These are phyloP conservation scores for Erythrolamprus reginae DNA, from an alignment of 2,113 vertebrate genomes.

Conservation along the genomic window DNA sequence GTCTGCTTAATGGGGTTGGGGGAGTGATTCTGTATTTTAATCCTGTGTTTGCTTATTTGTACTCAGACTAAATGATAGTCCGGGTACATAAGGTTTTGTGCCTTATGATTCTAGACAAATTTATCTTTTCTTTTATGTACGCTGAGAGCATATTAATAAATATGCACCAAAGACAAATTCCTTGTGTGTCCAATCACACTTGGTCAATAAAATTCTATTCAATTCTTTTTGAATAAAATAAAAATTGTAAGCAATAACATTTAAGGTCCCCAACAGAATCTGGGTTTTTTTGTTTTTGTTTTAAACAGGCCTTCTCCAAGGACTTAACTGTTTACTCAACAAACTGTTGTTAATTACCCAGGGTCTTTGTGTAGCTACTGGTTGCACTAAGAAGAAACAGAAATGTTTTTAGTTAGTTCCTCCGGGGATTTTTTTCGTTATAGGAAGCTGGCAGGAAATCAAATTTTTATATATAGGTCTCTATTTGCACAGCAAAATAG, in stretches of 20 bases:
- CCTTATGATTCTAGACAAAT: too few relatives aligned
- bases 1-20: background rate
- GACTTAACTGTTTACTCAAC: background rate
- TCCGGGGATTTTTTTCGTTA: background rate
- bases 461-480: background rate
- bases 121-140: too few relatives aligned
- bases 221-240: background rate
- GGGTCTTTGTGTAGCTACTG: background rate
- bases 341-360: background rate
- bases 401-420: background rate
- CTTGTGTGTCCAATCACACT: too few relatives aligned
- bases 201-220: too few relatives aligned
- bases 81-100: too few relatives aligned
- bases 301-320: background rate
- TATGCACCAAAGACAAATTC: too few relatives aligned
- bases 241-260: background rate
- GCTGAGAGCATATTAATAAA: too few relatives aligned
- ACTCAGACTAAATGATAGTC: too few relatives aligned
- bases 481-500: background rate
- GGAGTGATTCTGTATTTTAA: background rate
- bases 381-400: background rate
- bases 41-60: too few relatives aligned
- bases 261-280: background rate
- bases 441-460: background rate
- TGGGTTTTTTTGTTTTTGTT: background rate